These are phyloP conservation scores for Eueremaeus valkanovi DNA, from an alignment of 2,888 invertebrate species.

Conservation along the genomic window DNA sequence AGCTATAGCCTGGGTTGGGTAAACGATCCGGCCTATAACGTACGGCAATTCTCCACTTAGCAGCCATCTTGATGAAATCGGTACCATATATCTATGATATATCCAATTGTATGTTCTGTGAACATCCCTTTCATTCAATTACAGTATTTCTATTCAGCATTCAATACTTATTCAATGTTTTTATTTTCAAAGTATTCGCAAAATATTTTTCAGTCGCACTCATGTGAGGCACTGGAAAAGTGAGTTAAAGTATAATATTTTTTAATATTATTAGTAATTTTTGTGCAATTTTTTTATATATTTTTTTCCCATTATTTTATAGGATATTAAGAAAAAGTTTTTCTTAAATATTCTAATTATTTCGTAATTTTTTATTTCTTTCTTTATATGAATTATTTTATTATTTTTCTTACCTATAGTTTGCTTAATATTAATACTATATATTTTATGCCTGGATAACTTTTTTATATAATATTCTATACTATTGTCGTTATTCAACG, in stretches of 20 bases:
- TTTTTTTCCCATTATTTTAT: neutral
- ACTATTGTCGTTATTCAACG: neutral
- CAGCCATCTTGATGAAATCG: conserved; percentile 41
- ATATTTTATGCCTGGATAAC: too few relatives aligned
- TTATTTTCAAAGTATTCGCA: neutral
- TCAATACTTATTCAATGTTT: too few relatives aligned
- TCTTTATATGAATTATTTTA: neutral
- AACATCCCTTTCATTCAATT: conserved; percentile 62
- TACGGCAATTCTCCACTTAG: conserved; percentile 33
- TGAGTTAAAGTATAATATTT: neutral
- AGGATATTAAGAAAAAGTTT: too few relatives aligned
- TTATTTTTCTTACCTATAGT: neutral
- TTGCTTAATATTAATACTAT: neutral
- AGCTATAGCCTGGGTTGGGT: neutral
- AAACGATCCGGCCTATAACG: neutral
- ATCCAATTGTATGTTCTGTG: conserved; percentile 91
- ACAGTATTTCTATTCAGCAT: too few relatives aligned
- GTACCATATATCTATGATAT: conserved; percentile 91
- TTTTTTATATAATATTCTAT: too few relatives aligned
- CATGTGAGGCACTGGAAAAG: conserved; percentile 34
- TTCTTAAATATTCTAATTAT: too few relatives aligned
- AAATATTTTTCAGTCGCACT: conserved; percentile 20
- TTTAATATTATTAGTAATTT: conserved; percentile 9
- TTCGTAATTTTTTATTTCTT: neutral
- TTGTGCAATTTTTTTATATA: neutral